These are phyloP conservation scores for Varanus komodoensis DNA, from an alignment of 2,113 vertebrate genomes.

Conservation along the genomic window DNA sequence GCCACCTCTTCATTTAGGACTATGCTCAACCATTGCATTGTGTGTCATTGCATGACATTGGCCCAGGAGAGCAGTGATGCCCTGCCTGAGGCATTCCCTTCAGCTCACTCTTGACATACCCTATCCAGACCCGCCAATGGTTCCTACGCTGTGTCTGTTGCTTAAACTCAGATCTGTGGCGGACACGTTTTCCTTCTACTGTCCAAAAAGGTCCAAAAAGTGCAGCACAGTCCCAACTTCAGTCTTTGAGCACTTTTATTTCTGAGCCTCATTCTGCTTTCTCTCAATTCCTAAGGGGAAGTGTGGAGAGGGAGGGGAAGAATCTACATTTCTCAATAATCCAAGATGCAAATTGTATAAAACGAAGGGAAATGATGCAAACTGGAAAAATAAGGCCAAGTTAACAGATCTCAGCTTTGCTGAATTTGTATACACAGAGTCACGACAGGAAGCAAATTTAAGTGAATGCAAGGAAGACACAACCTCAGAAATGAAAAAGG, in stretches of 20 bases:
- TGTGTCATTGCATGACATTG: too few relatives aligned
- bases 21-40: too few relatives aligned
- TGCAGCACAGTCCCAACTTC: background rate
- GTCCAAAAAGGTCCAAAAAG: too few relatives aligned
- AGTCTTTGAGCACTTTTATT: background rate
- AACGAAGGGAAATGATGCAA: background rate
- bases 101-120: background rate
- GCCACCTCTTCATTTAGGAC: background rate
- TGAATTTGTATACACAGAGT: background rate
- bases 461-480: constrained; percentile 56
- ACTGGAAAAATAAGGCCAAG: background rate
- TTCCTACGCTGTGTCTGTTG: background rate
- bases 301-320: background rate
- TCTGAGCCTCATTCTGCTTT: background rate
- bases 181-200: background rate
- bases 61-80: background rate
- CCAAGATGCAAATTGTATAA: background rate
- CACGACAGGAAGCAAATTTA: constrained; percentile 40
- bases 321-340: background rate
- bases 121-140: background rate
- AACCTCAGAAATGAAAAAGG: constrained; percentile 33
- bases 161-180: background rate
- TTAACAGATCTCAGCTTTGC: background rate
- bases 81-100: background rate
- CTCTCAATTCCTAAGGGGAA: background rate